A percentile compares a stretch with the other conserved stretches of the same genome.
Evolutionary conservation across 2,888 invertebrate species (phyloP).

Genomic region (Cantharis nigra): DNA sequence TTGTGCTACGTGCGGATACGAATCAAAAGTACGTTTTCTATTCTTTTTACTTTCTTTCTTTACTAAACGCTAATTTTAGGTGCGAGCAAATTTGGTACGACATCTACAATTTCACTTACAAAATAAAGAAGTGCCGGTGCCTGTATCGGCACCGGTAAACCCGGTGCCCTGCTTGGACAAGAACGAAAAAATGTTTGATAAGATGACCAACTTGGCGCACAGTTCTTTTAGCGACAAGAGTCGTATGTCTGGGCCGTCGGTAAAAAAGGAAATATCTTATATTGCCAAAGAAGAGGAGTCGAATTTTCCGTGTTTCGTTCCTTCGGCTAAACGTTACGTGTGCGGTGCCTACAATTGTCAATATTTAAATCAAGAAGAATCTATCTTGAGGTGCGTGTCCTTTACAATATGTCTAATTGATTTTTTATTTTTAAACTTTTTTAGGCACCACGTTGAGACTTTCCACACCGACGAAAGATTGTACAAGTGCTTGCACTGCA

Average conservation of each 20-base stretch:
- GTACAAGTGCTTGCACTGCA: conserved; percentile 72
- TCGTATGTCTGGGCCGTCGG: conserved; percentile 51
- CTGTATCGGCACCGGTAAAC: conserved; percentile 75
- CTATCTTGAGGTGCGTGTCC: conserved; percentile 58
- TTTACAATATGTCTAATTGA: not conserved
- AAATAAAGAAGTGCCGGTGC: conserved; percentile 63
- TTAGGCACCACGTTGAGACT: conserved; percentile 70
- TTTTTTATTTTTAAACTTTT: not conserved
- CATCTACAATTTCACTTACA: conserved; percentile 70
- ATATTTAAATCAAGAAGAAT: conserved; percentile 73
- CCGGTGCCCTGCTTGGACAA: conserved; percentile 80
- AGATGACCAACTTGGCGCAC: conserved; percentile 83
- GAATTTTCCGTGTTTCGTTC: conserved; percentile 31
- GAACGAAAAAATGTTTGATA: conserved; percentile 81
- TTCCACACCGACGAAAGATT: conserved; percentile 64
- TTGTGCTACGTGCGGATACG: conserved; percentile 71
- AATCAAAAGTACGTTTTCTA: conserved; percentile 58
- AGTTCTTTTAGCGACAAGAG: conserved; percentile 58
- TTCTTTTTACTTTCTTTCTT: not conserved
- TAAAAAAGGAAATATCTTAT: conserved; percentile 24
- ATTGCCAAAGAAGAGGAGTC: conserved; percentile 19
- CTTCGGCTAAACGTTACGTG: conserved; percentile 55
- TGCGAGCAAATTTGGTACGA: conserved; percentile 71
- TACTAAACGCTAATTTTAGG: conserved; percentile 40
- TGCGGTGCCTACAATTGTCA: conserved; percentile 74